Conservation (phyloP, 2,797 vertebrate genomes). For the Varecia variegata region DNA sequence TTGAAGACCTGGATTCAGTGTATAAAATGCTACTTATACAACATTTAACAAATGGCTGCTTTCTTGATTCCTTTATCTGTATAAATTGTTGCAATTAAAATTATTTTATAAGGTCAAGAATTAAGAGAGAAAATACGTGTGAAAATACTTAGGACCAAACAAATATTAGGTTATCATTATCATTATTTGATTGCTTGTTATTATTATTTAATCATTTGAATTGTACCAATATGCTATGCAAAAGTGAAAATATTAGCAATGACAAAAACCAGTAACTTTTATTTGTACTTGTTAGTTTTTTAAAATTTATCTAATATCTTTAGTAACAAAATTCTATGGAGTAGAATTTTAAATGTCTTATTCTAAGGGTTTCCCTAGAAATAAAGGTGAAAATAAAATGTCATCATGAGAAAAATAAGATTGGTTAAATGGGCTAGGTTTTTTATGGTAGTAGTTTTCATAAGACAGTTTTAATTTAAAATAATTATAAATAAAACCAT, state of each 20-base stretch:
- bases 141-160: slow-evolving; percentile 3
- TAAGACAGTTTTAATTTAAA: slow-evolving; percentile 68
- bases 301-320: background rate
- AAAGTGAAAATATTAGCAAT: background rate
- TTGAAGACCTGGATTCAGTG: background rate
- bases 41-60: background rate
- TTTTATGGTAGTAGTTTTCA: slow-evolving; percentile 51
- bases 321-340: slow-evolving; percentile 4
- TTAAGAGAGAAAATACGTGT: background rate
- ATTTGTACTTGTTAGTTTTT: slow-evolving; percentile 9
- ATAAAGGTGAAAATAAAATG: slow-evolving; percentile 63
- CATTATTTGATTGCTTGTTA: background rate
- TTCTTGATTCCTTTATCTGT: slow-evolving; percentile 12
- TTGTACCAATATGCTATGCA: background rate
- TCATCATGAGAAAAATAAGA: slow-evolving; percentile 66
- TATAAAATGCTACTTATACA: background rate
- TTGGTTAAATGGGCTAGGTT: slow-evolving; percentile 27
- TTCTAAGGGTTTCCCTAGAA: background rate
- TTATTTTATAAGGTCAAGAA: background rate
- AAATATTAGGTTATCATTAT: background rate
- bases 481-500: slow-evolving; percentile 66
- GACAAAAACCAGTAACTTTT: background rate
- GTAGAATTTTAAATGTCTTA: slow-evolving; percentile 37
- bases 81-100: slow-evolving; percentile 29
- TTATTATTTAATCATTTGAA: slow-evolving; percentile 27